Base-by-base conservation (phyloP, 2,888 invertebrate species). In the Perizoma flavofasciatum region DNA sequence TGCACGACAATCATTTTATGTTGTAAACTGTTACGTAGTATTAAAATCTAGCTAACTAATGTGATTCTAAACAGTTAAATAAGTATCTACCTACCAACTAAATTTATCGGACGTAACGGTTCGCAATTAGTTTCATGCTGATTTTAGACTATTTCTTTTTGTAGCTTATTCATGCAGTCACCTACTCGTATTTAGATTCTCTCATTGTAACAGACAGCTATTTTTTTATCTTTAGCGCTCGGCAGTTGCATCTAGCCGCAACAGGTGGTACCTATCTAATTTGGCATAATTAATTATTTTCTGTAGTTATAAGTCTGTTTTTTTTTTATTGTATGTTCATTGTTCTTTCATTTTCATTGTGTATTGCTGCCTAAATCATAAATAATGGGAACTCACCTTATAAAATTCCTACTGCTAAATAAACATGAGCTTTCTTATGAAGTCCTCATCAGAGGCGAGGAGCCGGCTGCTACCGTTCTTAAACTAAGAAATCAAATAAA, bases 361-460 rank as follows among this genome's bases (percentile, higher is more conserved):
- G 9, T 40, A 6, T 40, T 8, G 6, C 9, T 40, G 40, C n/a
- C 4, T 41, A 41, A n/a, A 9, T 41, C 4, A 3, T n/a, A n/a
- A 41, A 41, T n/a, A 35, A 44, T 51, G 51, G 51, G 6, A 51
- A 51, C 51, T 34, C 49, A 49, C 44, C 49, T 34, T 10, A 49
- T 55, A 9, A 55, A 55, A 55, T 55, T 33, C 35, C 41, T 49
- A 35, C 43, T 55, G 6, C 37, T 49, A 11, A 55, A 55, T 35
- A 55, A 55, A 44, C 9, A 55, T 8, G 55, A 55, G n/a, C 35
- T 55, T 33, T 35, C 49, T 8, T 55, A 55, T 10, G 55, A 55
- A 9, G 55, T 55, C 9, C 55, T 55, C 10, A 55, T 55, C 9
- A n/a, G 55, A 34, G 55, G 55, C 5, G 49, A 49, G 11, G 55